Conservation (phyloP, 2,797 vertebrate species). For the Manis pentadactyla region DNA sequence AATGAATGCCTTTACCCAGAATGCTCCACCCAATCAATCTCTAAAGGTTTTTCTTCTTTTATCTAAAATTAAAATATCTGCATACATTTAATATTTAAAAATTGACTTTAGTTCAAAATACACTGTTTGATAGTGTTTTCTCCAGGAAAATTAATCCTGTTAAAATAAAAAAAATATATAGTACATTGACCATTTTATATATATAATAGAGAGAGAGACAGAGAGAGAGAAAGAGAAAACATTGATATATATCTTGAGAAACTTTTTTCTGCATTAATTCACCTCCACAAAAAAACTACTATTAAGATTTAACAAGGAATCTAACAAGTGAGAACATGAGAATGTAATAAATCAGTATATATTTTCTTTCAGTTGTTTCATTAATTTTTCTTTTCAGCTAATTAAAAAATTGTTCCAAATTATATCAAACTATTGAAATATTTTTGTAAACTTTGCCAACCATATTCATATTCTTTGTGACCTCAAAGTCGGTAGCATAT, state of each 20-base stretch:
- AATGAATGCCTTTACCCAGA: background rate
- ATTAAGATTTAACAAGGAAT: conserved; percentile 30
- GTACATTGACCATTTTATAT: too few relatives aligned
- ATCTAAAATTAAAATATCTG: background rate
- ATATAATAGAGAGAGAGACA: too few relatives aligned
- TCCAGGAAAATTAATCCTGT: background rate
- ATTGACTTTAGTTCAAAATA: background rate
- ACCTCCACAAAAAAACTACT: background rate
- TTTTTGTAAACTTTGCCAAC: background rate
- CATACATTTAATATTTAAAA: background rate
- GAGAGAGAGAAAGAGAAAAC: too few relatives aligned
- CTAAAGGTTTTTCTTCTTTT: background rate
- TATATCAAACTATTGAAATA: conserved; percentile 44
- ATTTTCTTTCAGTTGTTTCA: conserved; percentile 34
- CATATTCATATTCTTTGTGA: background rate
- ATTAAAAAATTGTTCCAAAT: conserved; percentile 28
- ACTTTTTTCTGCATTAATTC: background rate
- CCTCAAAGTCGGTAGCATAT: conserved; percentile 22
- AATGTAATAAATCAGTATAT: background rate
- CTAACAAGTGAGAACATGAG: conserved; percentile 20
- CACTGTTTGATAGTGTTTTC: background rate
- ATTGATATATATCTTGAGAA: background rate
- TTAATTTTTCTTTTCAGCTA: conserved; percentile 46
- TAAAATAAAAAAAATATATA: background rate
- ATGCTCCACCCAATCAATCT: background rate